Conservation (phyloP, 2,113 vertebrate genomes). For the Trochalopteron elliotii region DNA sequence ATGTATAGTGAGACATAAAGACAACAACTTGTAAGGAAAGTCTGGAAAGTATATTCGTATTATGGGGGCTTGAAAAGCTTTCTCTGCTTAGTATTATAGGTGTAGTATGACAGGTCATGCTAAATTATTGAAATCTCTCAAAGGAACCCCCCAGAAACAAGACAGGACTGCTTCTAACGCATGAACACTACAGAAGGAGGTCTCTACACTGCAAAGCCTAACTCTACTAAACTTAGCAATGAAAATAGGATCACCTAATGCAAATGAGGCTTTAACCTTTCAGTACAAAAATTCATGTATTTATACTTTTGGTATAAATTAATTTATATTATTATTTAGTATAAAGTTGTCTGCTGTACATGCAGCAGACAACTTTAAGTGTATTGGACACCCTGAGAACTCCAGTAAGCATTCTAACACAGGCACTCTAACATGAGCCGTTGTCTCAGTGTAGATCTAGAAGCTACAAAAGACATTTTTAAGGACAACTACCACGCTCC, state of each 20-base stretch:
- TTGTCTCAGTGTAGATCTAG: neutral
- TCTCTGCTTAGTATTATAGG: neutral
- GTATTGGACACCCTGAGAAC: neutral
- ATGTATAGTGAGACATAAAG: neutral
- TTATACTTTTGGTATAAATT: neutral
- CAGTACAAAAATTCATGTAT: neutral
- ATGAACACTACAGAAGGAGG: neutral
- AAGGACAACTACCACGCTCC: neutral
- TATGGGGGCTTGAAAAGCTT: neutral
- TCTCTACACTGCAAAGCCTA: neutral
- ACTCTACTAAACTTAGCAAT: neutral
- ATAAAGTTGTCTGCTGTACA: neutral
- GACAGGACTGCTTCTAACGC: neutral
- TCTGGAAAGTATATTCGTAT: neutral
- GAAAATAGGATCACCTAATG: neutral
- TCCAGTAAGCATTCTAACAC: neutral
- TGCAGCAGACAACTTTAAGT: neutral
- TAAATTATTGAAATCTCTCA: neutral
- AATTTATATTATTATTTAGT: too few species aligned
- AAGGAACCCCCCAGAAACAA: neutral
- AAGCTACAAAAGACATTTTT: neutral
- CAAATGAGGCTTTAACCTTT: neutral
- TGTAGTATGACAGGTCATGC: neutral
- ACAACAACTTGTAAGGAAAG: neutral
- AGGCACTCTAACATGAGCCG: neutral